A percentile compares a stretch with the other conserved stretches of the same genome.
These are phyloP conservation scores for Micrastur ruficollis DNA, from an alignment of 2,797 vertebrate species.

Conservation along the genomic window DNA sequence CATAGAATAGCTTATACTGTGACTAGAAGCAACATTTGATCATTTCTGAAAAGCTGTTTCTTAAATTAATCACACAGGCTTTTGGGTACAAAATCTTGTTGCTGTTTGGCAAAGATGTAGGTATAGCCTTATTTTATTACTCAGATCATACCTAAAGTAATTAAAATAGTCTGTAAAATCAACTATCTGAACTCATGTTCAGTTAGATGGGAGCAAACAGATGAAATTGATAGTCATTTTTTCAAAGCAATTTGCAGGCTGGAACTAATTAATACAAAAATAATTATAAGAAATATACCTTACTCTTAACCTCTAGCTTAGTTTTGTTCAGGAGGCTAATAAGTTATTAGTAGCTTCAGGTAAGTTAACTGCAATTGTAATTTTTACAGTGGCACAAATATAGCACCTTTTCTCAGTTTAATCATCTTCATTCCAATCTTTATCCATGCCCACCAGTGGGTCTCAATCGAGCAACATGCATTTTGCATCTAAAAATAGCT, in stretches of 20 bases:
- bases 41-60: constrained; percentile 19
- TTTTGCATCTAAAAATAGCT: neutral
- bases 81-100: neutral
- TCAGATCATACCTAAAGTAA: neutral
- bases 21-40: constrained; percentile 17
- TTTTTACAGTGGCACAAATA: neutral
- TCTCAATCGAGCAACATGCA: neutral
- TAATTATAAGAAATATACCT: neutral
- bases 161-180: constrained; percentile 24
- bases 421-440: neutral
- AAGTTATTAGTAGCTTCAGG: neutral
- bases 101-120: neutral
- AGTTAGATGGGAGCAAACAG: neutral
- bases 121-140: neutral
- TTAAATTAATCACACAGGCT: neutral
- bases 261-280: neutral
- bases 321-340: neutral
- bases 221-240: neutral
- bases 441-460: neutral
- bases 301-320: neutral
- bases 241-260: neutral
- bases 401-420: neutral
- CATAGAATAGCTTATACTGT: neutral
- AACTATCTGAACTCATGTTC: neutral
- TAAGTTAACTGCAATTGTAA: neutral